A percentile compares a stretch with the other conserved stretches of the same genome.
These are phyloP conservation scores for Urophycis tenuis DNA, from an alignment of 2,797 vertebrate genomes.

Conservation along the genomic window DNA sequence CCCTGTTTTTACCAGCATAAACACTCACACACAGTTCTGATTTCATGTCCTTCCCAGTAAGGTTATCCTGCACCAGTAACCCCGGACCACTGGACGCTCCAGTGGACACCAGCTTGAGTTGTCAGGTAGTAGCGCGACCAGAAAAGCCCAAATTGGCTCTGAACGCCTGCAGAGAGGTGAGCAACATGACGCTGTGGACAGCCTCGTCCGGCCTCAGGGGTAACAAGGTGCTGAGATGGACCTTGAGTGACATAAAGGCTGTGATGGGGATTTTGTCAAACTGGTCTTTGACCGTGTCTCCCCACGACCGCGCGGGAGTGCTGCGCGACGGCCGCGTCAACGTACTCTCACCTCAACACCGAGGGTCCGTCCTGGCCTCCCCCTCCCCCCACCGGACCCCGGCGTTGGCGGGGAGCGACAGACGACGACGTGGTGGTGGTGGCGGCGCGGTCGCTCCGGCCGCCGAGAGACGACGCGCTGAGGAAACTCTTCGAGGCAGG, in stretches of 20 bases:
- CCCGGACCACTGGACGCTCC: neutral
- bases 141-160: neutral
- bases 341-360: constrained; percentile 7
- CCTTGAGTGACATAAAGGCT: neutral
- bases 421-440: neutral
- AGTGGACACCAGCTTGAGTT: neutral
- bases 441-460: constrained; percentile 32
- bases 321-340: neutral
- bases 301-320: neutral
- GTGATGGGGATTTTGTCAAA: constrained; percentile 14
- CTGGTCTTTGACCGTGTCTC: constrained; percentile 13
- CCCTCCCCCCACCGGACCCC: constrained; percentile 4
- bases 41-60: constrained; percentile 38
- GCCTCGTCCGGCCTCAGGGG: constrained; percentile 11
- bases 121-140: constrained; percentile 20
- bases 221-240: constrained; percentile 23
- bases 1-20: neutral
- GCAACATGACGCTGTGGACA: constrained; percentile 18
- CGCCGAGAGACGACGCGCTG: constrained; percentile 37
- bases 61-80: neutral
- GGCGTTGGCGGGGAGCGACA: constrained; percentile 26
- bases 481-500: constrained; percentile 34
- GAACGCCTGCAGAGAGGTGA: neutral
- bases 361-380: constrained; percentile 25
- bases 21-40: constrained; percentile 5